These are phyloP conservation scores for Crossocerus cetratus DNA, from an alignment of 2,888 invertebrate species.

Conservation along the genomic window DNA sequence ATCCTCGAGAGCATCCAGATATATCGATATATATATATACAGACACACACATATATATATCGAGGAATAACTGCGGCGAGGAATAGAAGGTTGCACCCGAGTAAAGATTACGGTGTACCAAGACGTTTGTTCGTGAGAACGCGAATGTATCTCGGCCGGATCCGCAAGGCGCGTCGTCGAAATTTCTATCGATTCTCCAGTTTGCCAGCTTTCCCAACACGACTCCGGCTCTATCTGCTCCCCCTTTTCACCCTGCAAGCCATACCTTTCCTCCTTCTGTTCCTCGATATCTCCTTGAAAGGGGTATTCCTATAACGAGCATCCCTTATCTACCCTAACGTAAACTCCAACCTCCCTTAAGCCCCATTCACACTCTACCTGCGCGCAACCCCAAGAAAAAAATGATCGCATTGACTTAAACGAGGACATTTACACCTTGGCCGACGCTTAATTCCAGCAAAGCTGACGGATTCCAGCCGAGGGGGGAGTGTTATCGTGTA, in stretches of 20 bases:
- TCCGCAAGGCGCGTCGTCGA: conserved; percentile 31
- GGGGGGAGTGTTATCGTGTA: too few relatives aligned
- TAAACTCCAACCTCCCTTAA: neutral
- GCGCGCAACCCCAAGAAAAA: too few relatives aligned
- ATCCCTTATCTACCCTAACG: conserved; percentile 34
- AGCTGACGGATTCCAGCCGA: too few relatives aligned
- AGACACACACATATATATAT: neutral
- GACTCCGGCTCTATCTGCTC: conserved; percentile 17
- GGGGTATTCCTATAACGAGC: conserved; percentile 41
- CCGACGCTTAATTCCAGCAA: too few relatives aligned
- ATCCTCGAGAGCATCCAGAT: too few relatives aligned
- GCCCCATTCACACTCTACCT: too few relatives aligned
- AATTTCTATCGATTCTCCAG: conserved; percentile 62
- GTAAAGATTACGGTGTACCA: conserved; percentile 53
- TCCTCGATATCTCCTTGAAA: conserved; percentile 37
- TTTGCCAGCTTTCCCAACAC: conserved; percentile 46
- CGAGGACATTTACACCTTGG: too few relatives aligned
- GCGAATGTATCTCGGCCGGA: conserved; percentile 36
- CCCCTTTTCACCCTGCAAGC: conserved; percentile 4
- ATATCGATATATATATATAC: neutral
- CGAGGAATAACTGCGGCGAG: too few relatives aligned
- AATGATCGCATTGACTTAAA: too few relatives aligned
- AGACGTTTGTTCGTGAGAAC: conserved; percentile 52
- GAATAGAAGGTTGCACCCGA: too few relatives aligned
- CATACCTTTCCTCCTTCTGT: conserved; percentile 29